Base-by-base conservation (phyloP, 2,797 vertebrate species). In the Poecilia gillii region DNA sequence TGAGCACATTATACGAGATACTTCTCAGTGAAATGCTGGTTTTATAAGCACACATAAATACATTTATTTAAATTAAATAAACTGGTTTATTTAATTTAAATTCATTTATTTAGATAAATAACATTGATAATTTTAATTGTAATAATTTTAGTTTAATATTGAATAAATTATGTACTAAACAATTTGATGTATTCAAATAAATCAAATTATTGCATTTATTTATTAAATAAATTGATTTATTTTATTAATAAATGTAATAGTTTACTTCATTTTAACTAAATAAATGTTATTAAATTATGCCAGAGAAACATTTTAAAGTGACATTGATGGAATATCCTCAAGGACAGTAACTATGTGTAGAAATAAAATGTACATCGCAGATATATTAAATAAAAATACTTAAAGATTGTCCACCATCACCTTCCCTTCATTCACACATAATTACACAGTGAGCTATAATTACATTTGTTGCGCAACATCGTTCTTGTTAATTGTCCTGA, bases 381-480 rank as follows among this genome's bases (percentile, higher is more conserved):
- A 45, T 28, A 16, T n/a, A 45, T 25, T 45, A 2, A 2, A 71
- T 71, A 25, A 9, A 62, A 45, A 23, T 45, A 43, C 33, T 31
- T 59, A 14, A 39, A 5, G 16, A 28, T 45, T 12, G 14, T 12
- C 36, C 39, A 11, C 36, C 28, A 28, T 12, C 20, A 45, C 28
- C n/a, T 28, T 73, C 64, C 66, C 71, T 82, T 85, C 87, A 86
- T 72, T 90, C 86, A 72, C 75, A 75, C 28, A 1, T 84, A 88
- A 90, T 91, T 88, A 90, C 39, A 72, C 73, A 9, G 74, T 68
- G 76, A 87, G 81, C 78, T 68, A 59, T 88, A 92, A 92, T 92
- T 91, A 66, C 88, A 87, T 91, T 87, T 92, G 89, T 84, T 87
- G 83, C 70, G 80, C 90, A 90, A 89, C 93, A 93, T 92, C 79